Evolutionary conservation across 2,797 vertebrate species (phyloP).

Genomic region (Enteromius treurensis): DNA sequence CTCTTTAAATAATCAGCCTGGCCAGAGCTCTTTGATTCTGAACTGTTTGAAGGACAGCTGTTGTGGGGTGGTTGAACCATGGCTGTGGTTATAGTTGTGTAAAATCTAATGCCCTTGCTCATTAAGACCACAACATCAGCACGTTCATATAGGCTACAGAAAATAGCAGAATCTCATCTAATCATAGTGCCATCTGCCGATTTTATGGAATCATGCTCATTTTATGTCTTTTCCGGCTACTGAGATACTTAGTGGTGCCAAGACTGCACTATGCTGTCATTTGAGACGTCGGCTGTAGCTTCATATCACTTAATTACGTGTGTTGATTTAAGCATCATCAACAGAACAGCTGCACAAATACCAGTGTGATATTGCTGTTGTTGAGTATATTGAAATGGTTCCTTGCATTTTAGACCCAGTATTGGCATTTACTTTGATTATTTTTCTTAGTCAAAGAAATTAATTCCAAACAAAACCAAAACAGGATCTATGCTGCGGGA

Average conservation of each 20-base stretch:
- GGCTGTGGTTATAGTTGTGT: conserved; percentile 25
- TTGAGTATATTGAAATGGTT: neutral
- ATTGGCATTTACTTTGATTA: neutral
- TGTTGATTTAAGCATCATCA: neutral
- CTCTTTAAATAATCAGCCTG: conserved; percentile 6
- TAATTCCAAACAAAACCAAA: neutral
- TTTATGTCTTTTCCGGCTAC: neutral
- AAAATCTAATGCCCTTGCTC: conserved; percentile 49
- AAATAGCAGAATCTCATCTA: conserved; percentile 30
- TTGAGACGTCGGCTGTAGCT: neutral
- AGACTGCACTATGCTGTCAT: neutral
- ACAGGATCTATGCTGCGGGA: neutral
- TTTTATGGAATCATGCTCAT: conserved; percentile 22
- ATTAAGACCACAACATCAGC: conserved; percentile 50
- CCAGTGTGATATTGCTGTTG: neutral
- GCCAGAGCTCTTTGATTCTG: neutral
- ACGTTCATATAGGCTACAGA: conserved; percentile 2
- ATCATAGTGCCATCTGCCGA: conserved; percentile 51
- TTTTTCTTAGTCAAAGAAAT: neutral
- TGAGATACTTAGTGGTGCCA: conserved; percentile 4
- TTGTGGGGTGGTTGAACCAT: conserved; percentile 34
- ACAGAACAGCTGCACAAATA: neutral
- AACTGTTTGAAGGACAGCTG: conserved; percentile 37
- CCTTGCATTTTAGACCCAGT: neutral
- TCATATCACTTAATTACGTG: conserved; percentile 13